phyloP scores from a whole-genome alignment of 1,140 invertebrate species.

The Frieseomelitta varia region DNA sequence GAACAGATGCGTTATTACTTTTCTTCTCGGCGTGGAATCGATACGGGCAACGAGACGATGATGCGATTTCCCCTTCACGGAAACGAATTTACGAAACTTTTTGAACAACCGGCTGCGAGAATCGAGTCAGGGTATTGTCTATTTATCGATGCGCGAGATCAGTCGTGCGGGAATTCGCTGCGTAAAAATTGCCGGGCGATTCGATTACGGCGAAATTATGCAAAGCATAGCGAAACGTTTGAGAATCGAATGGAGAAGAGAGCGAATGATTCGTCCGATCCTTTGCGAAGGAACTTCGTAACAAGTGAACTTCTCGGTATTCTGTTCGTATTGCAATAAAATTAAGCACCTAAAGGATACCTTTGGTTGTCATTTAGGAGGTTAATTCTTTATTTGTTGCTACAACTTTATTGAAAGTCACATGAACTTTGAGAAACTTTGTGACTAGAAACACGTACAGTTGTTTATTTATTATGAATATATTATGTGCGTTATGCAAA shows the following conservation, averaged over 20 bases:
- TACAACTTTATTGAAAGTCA: too few species aligned
- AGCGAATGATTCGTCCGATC: neutral
- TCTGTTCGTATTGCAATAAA: neutral
- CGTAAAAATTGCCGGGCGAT: neutral
- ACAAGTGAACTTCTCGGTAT: neutral
- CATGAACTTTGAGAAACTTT: too few species aligned
- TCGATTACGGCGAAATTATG: neutral
- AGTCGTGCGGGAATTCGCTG: conserved; percentile 40
- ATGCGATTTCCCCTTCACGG: conserved; percentile 52
- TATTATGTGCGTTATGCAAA: too few species aligned
- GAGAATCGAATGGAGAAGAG: neutral
- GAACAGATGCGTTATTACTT: conserved; percentile 44
- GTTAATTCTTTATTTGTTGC: too few species aligned
- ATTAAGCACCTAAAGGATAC: too few species aligned
- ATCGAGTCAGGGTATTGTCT: neutral
- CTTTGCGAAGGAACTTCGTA: neutral
- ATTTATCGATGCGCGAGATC: conserved; percentile 42
- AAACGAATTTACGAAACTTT: conserved; percentile 56
- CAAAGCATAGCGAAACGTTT: neutral
- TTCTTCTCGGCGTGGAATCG: conserved; percentile 33
- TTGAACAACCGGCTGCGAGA: conserved; percentile 14
- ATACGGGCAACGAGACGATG: conserved; percentile 49
- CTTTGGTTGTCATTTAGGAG: too few species aligned
- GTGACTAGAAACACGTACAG: too few species aligned
- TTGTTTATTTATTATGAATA: too few species aligned